Percentiles rank a stretch among this genome's conserved stretches.
Conservation (phyloP, 1,140 invertebrate species). For the Drosophila murphyi region DNA sequence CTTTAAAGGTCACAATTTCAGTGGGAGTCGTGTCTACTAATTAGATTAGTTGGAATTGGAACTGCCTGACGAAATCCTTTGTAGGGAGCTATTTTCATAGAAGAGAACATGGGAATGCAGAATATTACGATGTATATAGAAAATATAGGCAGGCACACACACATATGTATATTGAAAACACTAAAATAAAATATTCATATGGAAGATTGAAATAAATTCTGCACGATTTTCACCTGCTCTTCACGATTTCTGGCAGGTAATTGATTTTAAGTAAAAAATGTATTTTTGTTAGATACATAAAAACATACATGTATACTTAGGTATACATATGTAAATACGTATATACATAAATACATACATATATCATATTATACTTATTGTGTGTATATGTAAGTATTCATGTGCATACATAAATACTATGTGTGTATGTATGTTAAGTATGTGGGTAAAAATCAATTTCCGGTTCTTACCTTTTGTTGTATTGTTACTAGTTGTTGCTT, state of each 20-base stretch:
- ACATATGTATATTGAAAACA: too few species aligned
- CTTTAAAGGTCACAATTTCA: too few species aligned
- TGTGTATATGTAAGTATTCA: conserved; percentile 12
- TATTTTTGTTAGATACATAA: conserved; percentile 16
- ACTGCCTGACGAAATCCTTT: too few species aligned
- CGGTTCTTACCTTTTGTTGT: conserved; percentile 34
- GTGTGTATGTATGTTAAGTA: conserved; percentile 20
- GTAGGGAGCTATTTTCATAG: too few species aligned
- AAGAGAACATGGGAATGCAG: too few species aligned
- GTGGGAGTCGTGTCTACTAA: too few species aligned
- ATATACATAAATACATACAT: conserved; percentile 10
- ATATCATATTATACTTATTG: not conserved
- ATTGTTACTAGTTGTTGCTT: conserved; percentile 10
- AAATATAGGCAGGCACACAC: too few species aligned
- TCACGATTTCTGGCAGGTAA: conserved; percentile 1
- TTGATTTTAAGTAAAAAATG: conserved; percentile 3
- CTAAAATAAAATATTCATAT: too few species aligned
- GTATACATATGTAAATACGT: conserved; percentile 7
- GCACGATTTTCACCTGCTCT: not conserved
- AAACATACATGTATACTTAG: not conserved
- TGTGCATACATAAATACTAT: conserved; percentile 25
- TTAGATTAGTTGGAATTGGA: too few species aligned
- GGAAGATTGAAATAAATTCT: not conserved
- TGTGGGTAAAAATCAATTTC: conserved; percentile 54
- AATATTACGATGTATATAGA: too few species aligned